Evolutionary conservation across 2,888 invertebrate genomes (phyloP).

Genomic region (Electrophaes corylata): DNA sequence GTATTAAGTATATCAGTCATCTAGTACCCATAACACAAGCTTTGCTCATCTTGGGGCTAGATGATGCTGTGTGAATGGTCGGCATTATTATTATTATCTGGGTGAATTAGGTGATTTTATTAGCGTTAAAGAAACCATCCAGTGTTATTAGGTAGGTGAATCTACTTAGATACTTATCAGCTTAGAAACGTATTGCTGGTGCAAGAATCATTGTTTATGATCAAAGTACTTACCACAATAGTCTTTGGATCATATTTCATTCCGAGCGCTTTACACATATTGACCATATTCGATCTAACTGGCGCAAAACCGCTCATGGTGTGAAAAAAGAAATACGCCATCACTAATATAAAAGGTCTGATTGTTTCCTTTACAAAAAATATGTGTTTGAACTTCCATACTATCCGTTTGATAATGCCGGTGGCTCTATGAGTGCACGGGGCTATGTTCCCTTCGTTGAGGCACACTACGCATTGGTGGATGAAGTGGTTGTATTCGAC

Average conservation of each 20-base stretch:
- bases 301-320: constrained; percentile 78
- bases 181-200: too few species aligned
- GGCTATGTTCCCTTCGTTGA: constrained; percentile 54
- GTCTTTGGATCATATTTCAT: constrained; percentile 74
- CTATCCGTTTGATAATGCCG: constrained; percentile 54
- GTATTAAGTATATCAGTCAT: too few species aligned
- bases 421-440: constrained; percentile 59
- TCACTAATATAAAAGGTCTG: constrained; percentile 78
- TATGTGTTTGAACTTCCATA: constrained; percentile 62
- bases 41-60: too few species aligned
- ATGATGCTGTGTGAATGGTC: too few species aligned
- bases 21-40: too few species aligned
- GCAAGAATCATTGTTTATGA: not conserved
- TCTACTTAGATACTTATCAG: too few species aligned
- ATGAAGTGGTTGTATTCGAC: constrained; percentile 70
- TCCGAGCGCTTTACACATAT: constrained; percentile 77
- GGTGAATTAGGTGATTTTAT: too few species aligned
- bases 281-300: constrained; percentile 83
- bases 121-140: too few species aligned
- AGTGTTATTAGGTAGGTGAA: too few species aligned
- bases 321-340: constrained; percentile 81
- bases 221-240: constrained; percentile 70
- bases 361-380: constrained; percentile 79
- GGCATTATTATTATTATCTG: too few species aligned
- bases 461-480: constrained; percentile 64